Conservation (phyloP, 2,888 invertebrate species). For the Eueremaeus valkanovi region DNA sequence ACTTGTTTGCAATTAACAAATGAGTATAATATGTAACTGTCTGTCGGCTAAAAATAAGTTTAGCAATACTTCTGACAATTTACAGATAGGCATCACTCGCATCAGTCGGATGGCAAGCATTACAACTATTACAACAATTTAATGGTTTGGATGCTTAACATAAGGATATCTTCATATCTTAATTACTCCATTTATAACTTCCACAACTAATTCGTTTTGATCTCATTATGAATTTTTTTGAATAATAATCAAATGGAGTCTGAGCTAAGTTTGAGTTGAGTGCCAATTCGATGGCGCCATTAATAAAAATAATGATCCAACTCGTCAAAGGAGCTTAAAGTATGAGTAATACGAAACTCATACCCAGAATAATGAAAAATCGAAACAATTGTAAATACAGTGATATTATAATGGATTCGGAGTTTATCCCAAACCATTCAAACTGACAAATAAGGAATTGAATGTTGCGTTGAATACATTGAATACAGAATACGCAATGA, state of each 20-base stretch:
- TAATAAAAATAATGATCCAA: slow-evolving; percentile 2
- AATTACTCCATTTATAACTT: slow-evolving; percentile 18
- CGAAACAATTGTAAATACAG: neutral
- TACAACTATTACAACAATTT: slow-evolving; percentile 22
- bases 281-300: neutral
- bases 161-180: slow-evolving; percentile 24
- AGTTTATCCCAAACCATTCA: neutral
- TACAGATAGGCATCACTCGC: slow-evolving; percentile 14
- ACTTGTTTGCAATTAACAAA: slow-evolving; percentile 24
- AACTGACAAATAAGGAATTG: slow-evolving; percentile 23
- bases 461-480: neutral
- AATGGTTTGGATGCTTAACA: slow-evolving; percentile 1
- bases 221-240: slow-evolving; percentile 3
- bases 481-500: neutral
- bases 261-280: neutral
- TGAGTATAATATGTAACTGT: slow-evolving; percentile 17
- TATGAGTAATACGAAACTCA: neutral
- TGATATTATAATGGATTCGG: neutral
- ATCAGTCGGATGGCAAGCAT: neutral
- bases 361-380: slow-evolving; percentile 1
- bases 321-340: neutral
- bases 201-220: slow-evolving; percentile 3
- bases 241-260: neutral
- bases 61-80: slow-evolving; percentile 13
- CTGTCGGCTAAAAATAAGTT: slow-evolving; percentile 7